Evolutionary conservation across 2,797 vertebrate genomes (phyloP), one percentile per base, ranked within the genome.

Genomic region (Argentina silus): DNA sequence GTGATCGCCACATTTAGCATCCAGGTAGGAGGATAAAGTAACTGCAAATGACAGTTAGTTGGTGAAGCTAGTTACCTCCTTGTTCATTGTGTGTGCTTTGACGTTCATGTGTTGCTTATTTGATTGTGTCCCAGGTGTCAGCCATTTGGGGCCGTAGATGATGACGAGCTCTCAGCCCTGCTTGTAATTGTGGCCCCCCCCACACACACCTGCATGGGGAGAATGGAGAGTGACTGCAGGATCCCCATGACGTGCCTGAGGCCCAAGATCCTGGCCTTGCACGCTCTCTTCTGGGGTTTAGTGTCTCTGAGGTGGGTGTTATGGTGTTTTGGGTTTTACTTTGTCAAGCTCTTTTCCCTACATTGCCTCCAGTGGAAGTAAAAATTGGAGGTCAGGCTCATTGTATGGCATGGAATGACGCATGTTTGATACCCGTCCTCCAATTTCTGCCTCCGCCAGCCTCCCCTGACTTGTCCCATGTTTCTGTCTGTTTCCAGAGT

Each of bases 201-300:
- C 55, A 57, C 21, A 27, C 55, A n/a, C 48, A 66, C 27, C 67
- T 66, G 61, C 6, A 14, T 51, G 21, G 59, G 78, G 47, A 56
- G 55, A 50, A 95, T 95, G 94, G 93, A 95, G 90, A 90, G 91
- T 6, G 88, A 91, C 74, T 94, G 93, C 62, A 88, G 93, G 84
- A 89, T 94, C 75, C 91, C 92, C 0, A 83, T 92, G 80, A 82
- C 83, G 0, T 94, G 93, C 70, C 89, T 93, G 65, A 88, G 93
- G 59, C 93, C 94, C 0, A 75, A 93, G 47, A 75, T 91, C 2
- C 89, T 95, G 21, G 78, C 90, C 62, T 81, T 95, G 19, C 92
- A 94, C 14, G 89, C 89, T 3, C 84, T 95, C 3, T 94, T 95
- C 78, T 95, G 94, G 93, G 92, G 91, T 2, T 84, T 95, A 0